phyloP scores from a whole-genome alignment of 2,113 vertebrate genomes.

The Pachypanchax playfairii region DNA sequence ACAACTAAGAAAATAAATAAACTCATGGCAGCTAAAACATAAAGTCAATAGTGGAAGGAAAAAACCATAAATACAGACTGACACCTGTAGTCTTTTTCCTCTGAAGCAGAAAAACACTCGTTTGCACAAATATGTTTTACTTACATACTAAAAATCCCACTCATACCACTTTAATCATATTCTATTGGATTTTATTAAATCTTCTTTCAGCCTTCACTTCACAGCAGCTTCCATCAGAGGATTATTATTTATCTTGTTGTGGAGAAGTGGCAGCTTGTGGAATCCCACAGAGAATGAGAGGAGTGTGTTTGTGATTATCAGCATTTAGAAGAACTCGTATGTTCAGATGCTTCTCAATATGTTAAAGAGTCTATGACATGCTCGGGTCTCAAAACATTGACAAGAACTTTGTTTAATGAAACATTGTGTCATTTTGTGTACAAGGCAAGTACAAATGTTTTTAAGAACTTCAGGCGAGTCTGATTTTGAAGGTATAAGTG shows the following conservation, averaged over 20 bases:
- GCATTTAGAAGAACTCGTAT: conserved; percentile 3
- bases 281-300: conserved; percentile 41
- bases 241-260: conserved; percentile 79
- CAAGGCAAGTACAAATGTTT: no score
- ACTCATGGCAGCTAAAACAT: no score
- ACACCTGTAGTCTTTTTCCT: no score
- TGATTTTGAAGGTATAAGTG: no score
- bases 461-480: no score
- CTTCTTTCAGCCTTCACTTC: conserved; percentile 74
- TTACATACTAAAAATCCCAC: conserved; percentile 4
- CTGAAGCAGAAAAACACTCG: conserved; percentile 1
- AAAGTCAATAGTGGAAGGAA: conserved; percentile 17
- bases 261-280: conserved; percentile 61
- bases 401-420: no score
- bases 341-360: background rate
- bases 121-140: background rate
- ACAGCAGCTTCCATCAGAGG: conserved; percentile 64
- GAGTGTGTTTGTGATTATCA: conserved; percentile 10
- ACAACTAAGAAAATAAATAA: no score
- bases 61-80: no score
- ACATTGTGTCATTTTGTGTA: no score
- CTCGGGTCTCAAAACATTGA: no score
- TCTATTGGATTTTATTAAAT: conserved; percentile 81
- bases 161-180: conserved; percentile 71
- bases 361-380: no score